Percentiles rank a stretch among this genome's conserved stretches.
phyloP scores from a whole-genome alignment of 2,797 vertebrate genomes.

The Eupleurogrammus muticus region DNA sequence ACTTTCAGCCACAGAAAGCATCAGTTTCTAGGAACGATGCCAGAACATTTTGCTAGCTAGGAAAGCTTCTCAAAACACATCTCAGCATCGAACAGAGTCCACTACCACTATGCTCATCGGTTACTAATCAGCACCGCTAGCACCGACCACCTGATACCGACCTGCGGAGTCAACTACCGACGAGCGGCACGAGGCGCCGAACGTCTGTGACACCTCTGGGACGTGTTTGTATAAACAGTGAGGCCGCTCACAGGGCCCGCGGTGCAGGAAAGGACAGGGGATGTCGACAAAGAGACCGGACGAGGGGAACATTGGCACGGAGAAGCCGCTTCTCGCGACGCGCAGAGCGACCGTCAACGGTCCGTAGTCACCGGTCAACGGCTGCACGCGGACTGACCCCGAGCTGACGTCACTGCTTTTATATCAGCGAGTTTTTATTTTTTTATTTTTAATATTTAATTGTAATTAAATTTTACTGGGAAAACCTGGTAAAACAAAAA shows the following conservation, averaged over 20 bases:
- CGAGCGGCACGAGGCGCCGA: slow-evolving; percentile 11
- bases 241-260: slow-evolving; percentile 77
- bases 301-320: slow-evolving; percentile 81
- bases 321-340: neutral
- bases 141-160: slow-evolving; percentile 23
- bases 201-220: slow-evolving; percentile 21
- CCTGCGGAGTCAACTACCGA: slow-evolving; percentile 46
- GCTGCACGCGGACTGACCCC: neutral
- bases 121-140: neutral
- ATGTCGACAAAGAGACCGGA: slow-evolving; percentile 73
- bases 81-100: neutral
- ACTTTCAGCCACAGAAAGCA: too few species aligned
- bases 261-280: slow-evolving; percentile 67
- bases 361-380: neutral
- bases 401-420: neutral
- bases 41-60: too few species aligned
- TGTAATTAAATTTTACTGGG: too few species aligned
- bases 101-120: too few species aligned
- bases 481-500: too few species aligned
- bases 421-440: too few species aligned
- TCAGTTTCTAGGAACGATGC: too few species aligned
- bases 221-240: slow-evolving; percentile 83
- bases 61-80: neutral
- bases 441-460: too few species aligned
- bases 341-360: neutral